A percentile compares a stretch with the other conserved stretches of the same genome.
phyloP scores from a whole-genome alignment of 2,797 vertebrate genomes.

The Garrulus glandarius region DNA sequence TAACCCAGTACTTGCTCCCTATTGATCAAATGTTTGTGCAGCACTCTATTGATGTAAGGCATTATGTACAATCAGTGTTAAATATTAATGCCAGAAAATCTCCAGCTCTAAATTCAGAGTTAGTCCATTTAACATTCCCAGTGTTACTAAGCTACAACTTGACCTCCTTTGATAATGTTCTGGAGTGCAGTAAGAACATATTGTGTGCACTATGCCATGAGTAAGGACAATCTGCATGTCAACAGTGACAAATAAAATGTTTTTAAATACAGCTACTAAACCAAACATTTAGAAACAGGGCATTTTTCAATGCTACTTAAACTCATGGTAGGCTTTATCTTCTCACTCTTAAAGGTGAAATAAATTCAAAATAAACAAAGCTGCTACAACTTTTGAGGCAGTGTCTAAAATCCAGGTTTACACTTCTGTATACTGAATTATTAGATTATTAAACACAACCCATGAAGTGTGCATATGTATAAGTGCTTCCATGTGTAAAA shows the following conservation, averaged over 20 bases:
- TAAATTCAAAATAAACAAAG: background rate
- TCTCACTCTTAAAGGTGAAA: background rate
- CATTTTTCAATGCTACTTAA: background rate
- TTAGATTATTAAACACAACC: background rate
- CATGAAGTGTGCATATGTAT: background rate
- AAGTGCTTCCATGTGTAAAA: background rate
- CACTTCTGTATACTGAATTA: background rate
- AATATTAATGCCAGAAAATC: constrained; percentile 22
- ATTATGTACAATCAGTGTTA: background rate
- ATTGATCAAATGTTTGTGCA: background rate
- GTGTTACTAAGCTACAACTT: background rate
- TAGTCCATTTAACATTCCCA: background rate
- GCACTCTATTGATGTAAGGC: background rate
- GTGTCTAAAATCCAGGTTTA: background rate
- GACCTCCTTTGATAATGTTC: background rate
- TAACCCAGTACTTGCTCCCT: background rate
- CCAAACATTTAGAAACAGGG: background rate
- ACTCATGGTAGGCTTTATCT: background rate
- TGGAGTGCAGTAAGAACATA: background rate
- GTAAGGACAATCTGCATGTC: background rate
- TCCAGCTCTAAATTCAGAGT: background rate
- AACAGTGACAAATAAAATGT: background rate
- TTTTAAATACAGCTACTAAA: background rate
- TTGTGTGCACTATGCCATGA: background rate
- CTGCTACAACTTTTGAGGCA: background rate